Percentiles rank a stretch among this genome's conserved stretches.
Evolutionary conservation across 2,113 vertebrate species (phyloP).

Genomic region (Callipepla squamata): DNA sequence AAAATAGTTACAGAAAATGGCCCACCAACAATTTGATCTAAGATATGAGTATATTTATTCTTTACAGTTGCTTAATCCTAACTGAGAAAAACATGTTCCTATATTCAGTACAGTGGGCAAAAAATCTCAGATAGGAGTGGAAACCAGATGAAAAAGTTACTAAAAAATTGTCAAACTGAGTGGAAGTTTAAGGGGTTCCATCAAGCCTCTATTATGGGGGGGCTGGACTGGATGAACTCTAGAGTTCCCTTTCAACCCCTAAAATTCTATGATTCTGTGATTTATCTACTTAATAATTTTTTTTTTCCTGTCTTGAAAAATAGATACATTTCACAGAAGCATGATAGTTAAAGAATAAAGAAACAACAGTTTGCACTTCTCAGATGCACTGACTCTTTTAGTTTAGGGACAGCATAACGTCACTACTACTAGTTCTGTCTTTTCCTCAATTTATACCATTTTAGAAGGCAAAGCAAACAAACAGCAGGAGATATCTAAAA

Average conservation of each 20-base stretch:
- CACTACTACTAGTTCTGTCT: not conserved
- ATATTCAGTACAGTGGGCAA: not conserved
- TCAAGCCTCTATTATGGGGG: not conserved
- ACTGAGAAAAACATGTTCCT: constrained; percentile 4
- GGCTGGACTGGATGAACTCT: too few species aligned
- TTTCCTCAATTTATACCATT: not conserved
- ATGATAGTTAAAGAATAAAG: not conserved
- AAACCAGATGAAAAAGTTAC: not conserved
- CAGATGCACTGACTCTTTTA: not conserved
- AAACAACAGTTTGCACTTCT: not conserved
- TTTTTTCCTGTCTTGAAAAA: not conserved
- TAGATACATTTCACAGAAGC: not conserved
- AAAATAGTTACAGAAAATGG: constrained; percentile 49
- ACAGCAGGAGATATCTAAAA: not conserved
- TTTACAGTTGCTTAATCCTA: constrained; percentile 15
- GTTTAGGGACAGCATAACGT: not conserved
- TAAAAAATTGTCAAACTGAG: not conserved
- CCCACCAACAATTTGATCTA: constrained; percentile 25
- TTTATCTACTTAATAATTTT: not conserved
- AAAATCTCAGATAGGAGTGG: not conserved
- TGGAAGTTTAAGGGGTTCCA: not conserved
- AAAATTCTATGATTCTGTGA: too few species aligned
- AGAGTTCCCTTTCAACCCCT: too few species aligned
- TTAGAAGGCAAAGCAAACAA: not conserved
- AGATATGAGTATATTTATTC: constrained; percentile 17